Conservation (phyloP, 2,797 vertebrate genomes). For the Diplodus sargus region DNA sequence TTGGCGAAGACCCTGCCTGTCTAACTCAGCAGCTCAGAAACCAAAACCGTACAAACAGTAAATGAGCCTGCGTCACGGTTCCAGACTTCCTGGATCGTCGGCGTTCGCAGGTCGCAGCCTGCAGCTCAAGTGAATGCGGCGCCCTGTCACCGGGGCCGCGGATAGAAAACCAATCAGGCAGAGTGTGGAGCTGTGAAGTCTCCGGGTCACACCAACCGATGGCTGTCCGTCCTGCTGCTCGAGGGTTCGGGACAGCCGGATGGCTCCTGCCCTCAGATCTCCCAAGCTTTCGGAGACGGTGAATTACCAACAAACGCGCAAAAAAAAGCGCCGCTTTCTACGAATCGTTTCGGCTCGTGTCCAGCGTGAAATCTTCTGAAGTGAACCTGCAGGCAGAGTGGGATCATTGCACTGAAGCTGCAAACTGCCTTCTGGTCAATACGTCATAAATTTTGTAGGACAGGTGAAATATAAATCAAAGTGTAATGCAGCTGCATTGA, state of each 20-base stretch:
- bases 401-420: not conserved
- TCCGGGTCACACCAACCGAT: constrained; percentile 25
- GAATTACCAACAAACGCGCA: constrained; percentile 32
- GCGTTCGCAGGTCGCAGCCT: constrained; percentile 32
- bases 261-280: constrained; percentile 32
- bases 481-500: constrained; percentile 7
- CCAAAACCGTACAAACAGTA: constrained; percentile 17
- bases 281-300: constrained; percentile 24
- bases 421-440: not conserved
- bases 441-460: constrained; percentile 2
- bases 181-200: constrained; percentile 38
- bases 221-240: constrained; percentile 10
- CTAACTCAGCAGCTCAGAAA: constrained; percentile 39
- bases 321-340: not conserved
- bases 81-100: constrained; percentile 6
- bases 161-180: constrained; percentile 57
- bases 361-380: not conserved
- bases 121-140: constrained; percentile 4
- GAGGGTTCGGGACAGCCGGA: not conserved
- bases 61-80: constrained; percentile 31
- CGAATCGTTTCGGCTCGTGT: not conserved
- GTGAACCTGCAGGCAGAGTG: not conserved
- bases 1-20: not conserved
- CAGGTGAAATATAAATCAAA: constrained; percentile 35
- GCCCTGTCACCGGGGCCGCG: constrained; percentile 24